Base-by-base conservation (phyloP, 2,797 vertebrate genomes). In the Scyliorhinus canicula region DNA sequence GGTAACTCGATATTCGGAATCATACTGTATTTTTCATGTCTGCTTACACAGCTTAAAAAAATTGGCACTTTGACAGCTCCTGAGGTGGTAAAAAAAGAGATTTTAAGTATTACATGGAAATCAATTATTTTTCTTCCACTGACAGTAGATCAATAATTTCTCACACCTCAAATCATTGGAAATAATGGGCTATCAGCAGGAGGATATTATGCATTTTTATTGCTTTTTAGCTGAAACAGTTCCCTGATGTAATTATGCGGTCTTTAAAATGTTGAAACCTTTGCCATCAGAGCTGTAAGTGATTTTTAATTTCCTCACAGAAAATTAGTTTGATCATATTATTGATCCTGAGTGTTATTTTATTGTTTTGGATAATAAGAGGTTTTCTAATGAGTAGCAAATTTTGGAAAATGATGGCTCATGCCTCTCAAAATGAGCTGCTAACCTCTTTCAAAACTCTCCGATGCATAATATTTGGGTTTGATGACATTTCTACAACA, bases 141-240 rank as follows among this genome's bases (percentile, higher is more conserved):
- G n/a, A 91, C 88, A 63, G 57, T 26, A 63, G 57, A 63, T 91
- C 88, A 91, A 91, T 63, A 90, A 90, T 52, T 52, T 90, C 57
- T 40, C 86, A 90, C 1, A 60, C 86, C 86, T 60, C n/a, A 14
- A 63, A 90, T n/a, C 57, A 40, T 0, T 63, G n/a, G 57, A 91
- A 90, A n/a, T 63, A 91, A 91, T 57, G 16, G 1, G n/a, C 21
- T 40, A 24, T 91, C 40, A 63, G 57, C 40, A 91, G n/a, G n/a
- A 44, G n/a, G 60, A 44, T 40, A 91, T 26, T 40, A 44, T 40
- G 60, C 35, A 91, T 91, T 91, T 63, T 57, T 90, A 60, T 60
- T 90, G 52, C 52, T 88, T 55, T 57, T 88, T 88, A 14, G n/a
- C 60, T 44, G 88, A 91, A 91, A n/a, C 21, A 63, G 40, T 91